phyloP scores from a whole-genome alignment of 1,140 invertebrate genomes.

The Yoshiicerus persimilis region DNA sequence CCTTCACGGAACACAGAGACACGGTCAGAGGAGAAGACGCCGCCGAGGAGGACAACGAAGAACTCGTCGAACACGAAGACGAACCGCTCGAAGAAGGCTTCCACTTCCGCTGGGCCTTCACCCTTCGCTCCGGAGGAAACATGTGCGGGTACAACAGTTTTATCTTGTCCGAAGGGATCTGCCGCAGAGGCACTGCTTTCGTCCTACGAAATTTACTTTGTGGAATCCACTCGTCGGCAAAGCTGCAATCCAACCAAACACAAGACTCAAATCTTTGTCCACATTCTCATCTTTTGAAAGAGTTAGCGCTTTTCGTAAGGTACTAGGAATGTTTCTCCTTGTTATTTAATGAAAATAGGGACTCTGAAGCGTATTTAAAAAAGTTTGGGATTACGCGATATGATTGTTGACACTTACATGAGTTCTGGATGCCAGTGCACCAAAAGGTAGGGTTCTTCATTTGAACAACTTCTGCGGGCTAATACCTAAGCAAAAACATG shows the following conservation, averaged over 20 bases:
- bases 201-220: slow-evolving; percentile 61
- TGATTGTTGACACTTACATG: slow-evolving; percentile 65
- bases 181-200: slow-evolving; percentile 60
- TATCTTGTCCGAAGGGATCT: slow-evolving; percentile 53
- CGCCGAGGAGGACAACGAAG: slow-evolving; percentile 14
- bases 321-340: no score
- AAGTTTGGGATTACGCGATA: no score
- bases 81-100: not conserved
- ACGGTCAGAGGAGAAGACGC: slow-evolving; percentile 12
- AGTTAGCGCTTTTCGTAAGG: no score
- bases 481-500: slow-evolving; percentile 57
- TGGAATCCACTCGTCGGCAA: slow-evolving; percentile 65
- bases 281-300: no score
- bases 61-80: not conserved
- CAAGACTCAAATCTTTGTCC: no score
- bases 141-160: slow-evolving; percentile 39
- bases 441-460: slow-evolving; percentile 64
- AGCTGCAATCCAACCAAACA: slow-evolving; percentile 54
- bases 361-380: not conserved
- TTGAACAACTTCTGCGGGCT: slow-evolving; percentile 63
- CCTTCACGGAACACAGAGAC: not conserved
- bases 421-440: slow-evolving; percentile 68
- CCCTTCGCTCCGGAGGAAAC: slow-evolving; percentile 42
- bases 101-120: slow-evolving; percentile 43
- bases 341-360: not conserved